Conservation (phyloP, 2,113 vertebrate species). For the Mirza zaza region DNA sequence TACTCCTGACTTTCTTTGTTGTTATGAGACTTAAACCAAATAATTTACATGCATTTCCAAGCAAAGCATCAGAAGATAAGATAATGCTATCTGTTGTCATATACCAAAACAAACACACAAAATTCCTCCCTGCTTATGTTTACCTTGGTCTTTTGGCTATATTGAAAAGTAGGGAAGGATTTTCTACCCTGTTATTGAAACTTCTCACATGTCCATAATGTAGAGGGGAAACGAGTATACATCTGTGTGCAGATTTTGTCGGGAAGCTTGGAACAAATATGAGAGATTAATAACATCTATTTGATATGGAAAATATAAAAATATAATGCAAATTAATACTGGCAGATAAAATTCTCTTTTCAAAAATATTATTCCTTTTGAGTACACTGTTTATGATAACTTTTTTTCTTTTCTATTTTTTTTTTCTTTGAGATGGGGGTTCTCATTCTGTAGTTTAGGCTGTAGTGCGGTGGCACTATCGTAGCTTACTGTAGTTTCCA, state of each 20-base stretch:
- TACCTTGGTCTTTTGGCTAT: background rate
- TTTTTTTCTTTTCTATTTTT: background rate
- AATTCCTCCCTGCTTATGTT: background rate
- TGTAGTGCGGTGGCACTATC: no score
- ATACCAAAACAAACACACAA: background rate
- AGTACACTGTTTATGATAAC: background rate
- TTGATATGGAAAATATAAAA: background rate
- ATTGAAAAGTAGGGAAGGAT: background rate
- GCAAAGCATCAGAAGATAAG: background rate
- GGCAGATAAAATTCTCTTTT: background rate
- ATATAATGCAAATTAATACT: background rate
- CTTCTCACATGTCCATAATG: background rate
- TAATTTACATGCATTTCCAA: background rate
- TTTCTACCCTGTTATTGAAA: background rate
- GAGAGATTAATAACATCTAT: background rate
- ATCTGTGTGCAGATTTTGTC: background rate
- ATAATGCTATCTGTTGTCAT: background rate
- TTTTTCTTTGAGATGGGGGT: no score
- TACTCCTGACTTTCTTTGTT: background rate
- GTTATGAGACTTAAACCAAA: background rate
- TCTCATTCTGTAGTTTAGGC: no score
- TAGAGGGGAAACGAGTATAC: background rate
- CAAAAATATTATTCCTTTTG: background rate
- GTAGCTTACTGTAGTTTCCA: no score
- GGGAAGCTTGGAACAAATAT: background rate